Conservation (phyloP, 2,113 vertebrate species). For the Oncorhynchus clarkii region DNA sequence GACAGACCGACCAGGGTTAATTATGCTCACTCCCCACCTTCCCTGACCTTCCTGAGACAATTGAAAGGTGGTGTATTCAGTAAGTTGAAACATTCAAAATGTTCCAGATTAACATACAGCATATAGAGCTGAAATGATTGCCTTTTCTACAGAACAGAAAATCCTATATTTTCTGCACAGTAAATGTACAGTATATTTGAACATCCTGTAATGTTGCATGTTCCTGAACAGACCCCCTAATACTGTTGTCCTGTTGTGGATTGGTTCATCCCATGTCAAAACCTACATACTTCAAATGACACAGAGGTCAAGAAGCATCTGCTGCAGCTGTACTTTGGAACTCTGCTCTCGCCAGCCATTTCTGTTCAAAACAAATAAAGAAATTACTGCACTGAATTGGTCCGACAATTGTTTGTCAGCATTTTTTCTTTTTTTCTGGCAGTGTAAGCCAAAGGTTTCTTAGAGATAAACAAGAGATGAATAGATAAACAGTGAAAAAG, state of each 20-base stretch:
- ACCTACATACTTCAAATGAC: neutral
- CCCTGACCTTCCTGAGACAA: no score
- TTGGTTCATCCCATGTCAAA: neutral
- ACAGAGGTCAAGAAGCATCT: neutral
- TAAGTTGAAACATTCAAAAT: no score
- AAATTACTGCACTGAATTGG: slow-evolving; percentile 34
- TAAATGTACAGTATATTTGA: no score
- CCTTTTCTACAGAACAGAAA: no score
- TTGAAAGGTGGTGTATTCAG: no score
- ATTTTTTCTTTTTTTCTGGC: slow-evolving; percentile 46
- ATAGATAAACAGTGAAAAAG: slow-evolving; percentile 58
- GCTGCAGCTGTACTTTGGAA: neutral
- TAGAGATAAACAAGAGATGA: slow-evolving; percentile 60
- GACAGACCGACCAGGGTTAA: no score
- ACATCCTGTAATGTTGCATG: no score
- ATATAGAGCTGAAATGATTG: no score
- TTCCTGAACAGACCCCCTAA: no score
- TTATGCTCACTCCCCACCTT: no score
- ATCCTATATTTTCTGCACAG: no score
- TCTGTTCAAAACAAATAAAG: slow-evolving; percentile 32
- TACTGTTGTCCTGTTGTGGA: neutral
- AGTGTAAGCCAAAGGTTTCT: slow-evolving; percentile 59
- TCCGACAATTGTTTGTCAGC: slow-evolving; percentile 69
- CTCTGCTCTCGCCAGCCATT: neutral
- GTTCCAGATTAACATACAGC: no score